Base-by-base conservation (phyloP, 2,797 vertebrate species). In the Danio choprae region DNA sequence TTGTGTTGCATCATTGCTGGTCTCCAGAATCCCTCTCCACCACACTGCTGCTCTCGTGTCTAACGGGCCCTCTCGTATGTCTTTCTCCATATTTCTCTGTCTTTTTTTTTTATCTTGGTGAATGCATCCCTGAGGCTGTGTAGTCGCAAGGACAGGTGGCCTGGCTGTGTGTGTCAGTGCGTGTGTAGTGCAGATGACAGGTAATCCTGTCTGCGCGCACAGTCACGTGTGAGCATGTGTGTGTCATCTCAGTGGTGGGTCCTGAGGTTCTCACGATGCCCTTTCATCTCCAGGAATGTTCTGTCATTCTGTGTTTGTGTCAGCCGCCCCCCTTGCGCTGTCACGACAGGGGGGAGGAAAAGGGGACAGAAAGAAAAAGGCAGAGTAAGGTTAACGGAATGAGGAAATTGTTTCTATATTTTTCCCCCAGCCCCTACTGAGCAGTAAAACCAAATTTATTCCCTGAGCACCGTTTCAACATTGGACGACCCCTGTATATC, bases 241-340 rank as follows among this genome's bases (percentile, higher is more conserved):
- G 51, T 76, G 74, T 56, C 79, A 72, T 81, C 76, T 71, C 82
- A 20, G 55, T 75, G 81, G 82, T 79, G 79, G 79, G 77, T 85
- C 62, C 59, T 29, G 76, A 74, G 69, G 67, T 80, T 85, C 74
- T 78, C 60, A 43, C 51, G 1, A 63, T 71, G 63, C 38, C 79
- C 84, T 84, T 86, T 86, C 77, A 82, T 84, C 80, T 77, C 72
- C 65, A 69, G 80, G 58, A 77, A 65, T 80, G 72, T 80, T 79
- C 77, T 74, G 78, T 79, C 84, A 67, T 69, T 77, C 40, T 38
- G 20, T 70, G 78, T 85, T 85, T 84, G 67, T 84, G 62, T 86
- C 84, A 77, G 15, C 7, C 50, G 62, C 72, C 80, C 55, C 53
- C 62, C 68, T 59, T 43, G 18, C 16, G 4, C 75, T 56, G 75